These are phyloP conservation scores for Morelia viridis DNA, from an alignment of 2,797 vertebrate genomes.

Conservation along the genomic window DNA sequence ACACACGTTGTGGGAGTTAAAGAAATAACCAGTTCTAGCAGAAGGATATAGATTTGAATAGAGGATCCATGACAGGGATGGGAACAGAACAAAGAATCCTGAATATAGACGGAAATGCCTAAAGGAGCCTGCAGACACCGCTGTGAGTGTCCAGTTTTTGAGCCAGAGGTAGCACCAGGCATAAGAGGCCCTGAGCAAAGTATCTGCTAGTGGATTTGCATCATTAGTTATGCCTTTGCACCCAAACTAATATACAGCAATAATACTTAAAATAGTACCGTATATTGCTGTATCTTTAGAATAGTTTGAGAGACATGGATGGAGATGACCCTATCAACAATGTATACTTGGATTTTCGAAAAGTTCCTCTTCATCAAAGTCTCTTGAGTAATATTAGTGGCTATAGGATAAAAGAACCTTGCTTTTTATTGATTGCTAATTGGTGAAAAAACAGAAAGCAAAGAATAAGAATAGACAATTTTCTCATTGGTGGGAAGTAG, in stretches of 20 bases:
- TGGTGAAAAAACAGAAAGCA: background rate
- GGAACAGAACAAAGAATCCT: background rate
- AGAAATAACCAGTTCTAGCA: background rate
- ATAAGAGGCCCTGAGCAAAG: background rate
- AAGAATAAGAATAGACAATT: background rate
- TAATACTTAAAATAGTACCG: background rate
- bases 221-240: background rate
- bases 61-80: background rate
- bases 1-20: background rate
- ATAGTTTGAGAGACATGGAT: background rate
- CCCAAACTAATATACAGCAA: background rate
- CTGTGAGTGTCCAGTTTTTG: background rate
- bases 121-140: background rate
- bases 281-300: background rate
- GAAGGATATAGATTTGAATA: background rate
- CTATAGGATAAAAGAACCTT: background rate
- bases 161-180: background rate
- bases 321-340: background rate
- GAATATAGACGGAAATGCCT: background rate
- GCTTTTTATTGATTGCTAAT: background rate
- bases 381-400: background rate
- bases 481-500: background rate
- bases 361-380: background rate
- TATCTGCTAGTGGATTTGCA: background rate
- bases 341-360: background rate